A percentile compares a stretch with the other conserved stretches of the same genome.
phyloP scores from a whole-genome alignment of 2,797 vertebrate genomes.

The Cephalopachus bancanus region DNA sequence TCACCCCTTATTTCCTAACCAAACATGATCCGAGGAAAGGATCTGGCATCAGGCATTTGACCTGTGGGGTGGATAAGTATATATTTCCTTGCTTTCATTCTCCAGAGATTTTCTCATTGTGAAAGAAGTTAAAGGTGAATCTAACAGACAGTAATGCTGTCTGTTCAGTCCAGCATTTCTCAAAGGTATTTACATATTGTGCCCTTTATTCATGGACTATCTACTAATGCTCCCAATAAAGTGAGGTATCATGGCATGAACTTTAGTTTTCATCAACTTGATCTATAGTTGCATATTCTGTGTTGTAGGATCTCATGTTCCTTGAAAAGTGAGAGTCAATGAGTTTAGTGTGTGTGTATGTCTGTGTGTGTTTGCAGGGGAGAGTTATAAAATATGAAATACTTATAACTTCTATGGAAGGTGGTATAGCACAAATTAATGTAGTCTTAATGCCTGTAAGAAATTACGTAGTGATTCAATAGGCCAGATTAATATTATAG shows the following conservation, averaged over 20 bases:
- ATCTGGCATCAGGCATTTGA: not conserved
- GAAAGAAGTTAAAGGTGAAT: not conserved
- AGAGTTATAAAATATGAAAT: not conserved
- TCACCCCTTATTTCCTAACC: not conserved
- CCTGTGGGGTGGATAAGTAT: not conserved
- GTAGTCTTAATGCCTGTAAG: not conserved
- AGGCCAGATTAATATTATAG: not conserved
- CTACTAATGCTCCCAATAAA: not conserved
- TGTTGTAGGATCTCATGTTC: no score
- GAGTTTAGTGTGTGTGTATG: not conserved
- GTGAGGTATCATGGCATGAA: not conserved
- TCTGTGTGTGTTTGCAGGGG: not conserved
- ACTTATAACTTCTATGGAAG: not conserved
- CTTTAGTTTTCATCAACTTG: not conserved
- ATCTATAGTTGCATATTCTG: not conserved
- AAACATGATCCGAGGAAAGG: not conserved
- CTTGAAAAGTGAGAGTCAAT: not conserved
- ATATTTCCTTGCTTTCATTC: not conserved
- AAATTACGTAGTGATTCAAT: not conserved
- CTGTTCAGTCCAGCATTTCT: not conserved
- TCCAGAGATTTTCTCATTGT: not conserved
- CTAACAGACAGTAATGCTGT: not conserved
- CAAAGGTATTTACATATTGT: not conserved
- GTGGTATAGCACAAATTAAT: conserved; percentile 10
- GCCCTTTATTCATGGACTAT: not conserved